These are phyloP conservation scores for Papilio polyxenes DNA, from an alignment of 1,140 invertebrate genomes.

Conservation along the genomic window DNA sequence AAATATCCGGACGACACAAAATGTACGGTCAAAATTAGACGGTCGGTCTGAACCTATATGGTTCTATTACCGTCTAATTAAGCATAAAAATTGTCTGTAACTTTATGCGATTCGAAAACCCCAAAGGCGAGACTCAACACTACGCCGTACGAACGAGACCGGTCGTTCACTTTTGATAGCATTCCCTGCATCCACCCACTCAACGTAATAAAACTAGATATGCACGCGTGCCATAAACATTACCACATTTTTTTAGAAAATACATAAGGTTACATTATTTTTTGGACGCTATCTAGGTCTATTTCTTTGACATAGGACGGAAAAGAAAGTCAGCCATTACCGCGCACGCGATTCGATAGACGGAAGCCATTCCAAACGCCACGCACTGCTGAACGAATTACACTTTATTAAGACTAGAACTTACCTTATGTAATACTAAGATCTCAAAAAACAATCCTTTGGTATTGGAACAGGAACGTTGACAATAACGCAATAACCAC, in stretches of 20 bases:
- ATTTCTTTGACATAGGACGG: slow-evolving; percentile 56
- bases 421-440: slow-evolving; percentile 65
- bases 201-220: slow-evolving; percentile 60
- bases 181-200: slow-evolving; percentile 68
- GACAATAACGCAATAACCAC: slow-evolving; percentile 60
- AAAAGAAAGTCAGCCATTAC: slow-evolving; percentile 79
- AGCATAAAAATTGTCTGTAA: slow-evolving; percentile 41
- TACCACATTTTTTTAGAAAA: slow-evolving; percentile 45
- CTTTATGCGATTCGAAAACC: slow-evolving; percentile 48
- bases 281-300: slow-evolving; percentile 42
- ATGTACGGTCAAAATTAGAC: neutral
- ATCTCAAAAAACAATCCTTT: slow-evolving; percentile 73
- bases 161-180: slow-evolving; percentile 63
- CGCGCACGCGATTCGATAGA: slow-evolving; percentile 79
- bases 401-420: slow-evolving; percentile 49
- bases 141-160: slow-evolving; percentile 52
- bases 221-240: slow-evolving; percentile 48
- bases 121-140: slow-evolving; percentile 45
- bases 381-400: slow-evolving; percentile 56
- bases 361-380: slow-evolving; percentile 78
- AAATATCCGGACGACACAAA: neutral
- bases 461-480: slow-evolving; percentile 63
- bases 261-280: slow-evolving; percentile 38
- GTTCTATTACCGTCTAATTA: no score
- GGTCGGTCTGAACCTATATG: slow-evolving; percentile 22